These are phyloP conservation scores for Diachasma alloeum DNA, from an alignment of 1,140 invertebrate genomes.

Conservation along the genomic window DNA sequence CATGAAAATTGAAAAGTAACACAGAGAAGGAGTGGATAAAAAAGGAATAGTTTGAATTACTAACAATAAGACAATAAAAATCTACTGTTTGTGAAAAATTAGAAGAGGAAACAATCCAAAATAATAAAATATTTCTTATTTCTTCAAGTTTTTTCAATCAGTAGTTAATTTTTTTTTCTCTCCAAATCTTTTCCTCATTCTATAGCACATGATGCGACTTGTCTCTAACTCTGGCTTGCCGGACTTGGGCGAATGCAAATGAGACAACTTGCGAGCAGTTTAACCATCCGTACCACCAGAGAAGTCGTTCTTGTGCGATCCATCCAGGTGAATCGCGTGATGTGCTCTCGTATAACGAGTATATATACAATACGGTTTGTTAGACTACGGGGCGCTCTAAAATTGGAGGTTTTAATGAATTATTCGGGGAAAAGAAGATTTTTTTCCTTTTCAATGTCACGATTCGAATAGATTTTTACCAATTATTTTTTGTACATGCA, in stretches of 20 bases:
- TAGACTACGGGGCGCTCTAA: neutral
- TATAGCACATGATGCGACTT: neutral
- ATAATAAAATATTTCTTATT: neutral
- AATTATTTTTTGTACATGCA: too few relatives aligned
- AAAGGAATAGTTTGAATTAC: neutral
- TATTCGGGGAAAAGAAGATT: neutral
- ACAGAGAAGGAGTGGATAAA: neutral
- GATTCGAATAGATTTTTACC: too few relatives aligned
- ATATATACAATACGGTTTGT: neutral
- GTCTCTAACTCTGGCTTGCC: conserved; percentile 27
- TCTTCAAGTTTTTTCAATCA: neutral
- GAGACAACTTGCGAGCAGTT: conserved; percentile 51
- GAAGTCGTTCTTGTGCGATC: conserved; percentile 37
- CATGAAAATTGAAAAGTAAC: neutral
- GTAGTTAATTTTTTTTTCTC: neutral
- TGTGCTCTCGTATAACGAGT: conserved; percentile 9
- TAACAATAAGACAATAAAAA: neutral
- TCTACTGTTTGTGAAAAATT: neutral
- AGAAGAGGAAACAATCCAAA: neutral
- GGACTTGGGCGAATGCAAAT: conserved; percentile 55
- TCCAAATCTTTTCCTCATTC: neutral
- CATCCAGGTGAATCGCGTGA: conserved; percentile 31
- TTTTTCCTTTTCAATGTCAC: neutral
- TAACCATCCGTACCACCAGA: conserved; percentile 50
- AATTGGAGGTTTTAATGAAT: neutral